Base-by-base conservation (phyloP, 2,888 invertebrate genomes). In the Dromius quadrimaculatus region DNA sequence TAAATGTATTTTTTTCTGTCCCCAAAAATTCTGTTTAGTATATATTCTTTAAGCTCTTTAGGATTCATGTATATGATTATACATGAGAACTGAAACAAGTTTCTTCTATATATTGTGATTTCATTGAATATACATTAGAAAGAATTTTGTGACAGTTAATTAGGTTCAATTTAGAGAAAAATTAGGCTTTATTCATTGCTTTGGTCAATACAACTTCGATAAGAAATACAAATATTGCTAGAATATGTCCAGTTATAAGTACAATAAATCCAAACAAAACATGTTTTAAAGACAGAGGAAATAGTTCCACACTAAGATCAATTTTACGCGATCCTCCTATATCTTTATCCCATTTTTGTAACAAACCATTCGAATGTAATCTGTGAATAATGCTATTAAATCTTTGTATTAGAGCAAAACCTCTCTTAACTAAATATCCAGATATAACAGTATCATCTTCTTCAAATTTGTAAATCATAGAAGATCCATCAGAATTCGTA, bases 291-390 rank as follows among this genome's bases (percentile, higher is more conserved):
- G 28, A 28, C 28, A 28, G 8, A 8, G 28, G 28, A 28, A 28
- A 28, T 28, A 28, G 6, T 28, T 8, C 28, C 3, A 28, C 28
- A 28, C 28, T 8, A 5, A 28, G 28, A n/a, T 41, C 11, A n/a
- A n/a, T 41, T 41, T 4, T 13, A 41, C 13, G 13, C 6, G 19
- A 2, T 13, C 20, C 43, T 5, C 36, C n/a, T 23, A 69, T 17
- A 23, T 69, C 68, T n/a, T 34, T 43, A 20, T 69, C 45, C 69
- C 69, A 69, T 19, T 69, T 69, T n/a, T 20, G 9, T 11, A 69
- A 13, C 61, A 61, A 13, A 1, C 69, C 69, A 32, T 69, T 69
- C 15, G 69, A 8, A 13, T 28, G 28, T 6, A 54, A 15, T 6
- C 13, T 6, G 8, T 28, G 13, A 6, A 28, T 15, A 2, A 59